Base-by-base conservation (phyloP, 1,140 invertebrate genomes). In the Platorchestia sp. region DNA sequence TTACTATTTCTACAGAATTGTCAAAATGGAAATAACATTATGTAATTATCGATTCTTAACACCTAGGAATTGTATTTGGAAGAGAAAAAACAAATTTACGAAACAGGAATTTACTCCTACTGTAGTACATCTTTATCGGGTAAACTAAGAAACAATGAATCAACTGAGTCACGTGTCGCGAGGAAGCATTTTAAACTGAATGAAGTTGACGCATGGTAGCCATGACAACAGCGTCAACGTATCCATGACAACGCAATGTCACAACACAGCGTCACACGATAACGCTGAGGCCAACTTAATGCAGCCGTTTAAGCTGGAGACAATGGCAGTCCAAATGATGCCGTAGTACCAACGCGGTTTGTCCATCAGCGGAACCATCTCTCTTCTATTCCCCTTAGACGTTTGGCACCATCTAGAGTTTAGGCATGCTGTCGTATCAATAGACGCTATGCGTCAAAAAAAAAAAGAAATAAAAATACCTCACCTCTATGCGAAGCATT, bases 301-400 rank as follows among this genome's bases (percentile, higher is more conserved):
- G 87, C 27, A 16, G 36, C 41, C 22, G 27, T 90, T 90, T 90
- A 90, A 90, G 44, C 87, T 19, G 5, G 87, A 90, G 87, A 90
- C 87, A 90, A 90, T 90, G 36, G 44, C 41, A 42, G 87, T 90
- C 87, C 44, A 90, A 90, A 90, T 43, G 87, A 90, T 90, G 7
- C 27, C 41, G 41, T 45, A 6, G 87, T 90, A 42, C 87, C 41
- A 90, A 0, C 27, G 87, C 27, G 41, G 7, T 41, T 75, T 14
- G 27, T 10, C 87, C 87, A 42, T 90, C 42, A 90, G 36, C 10
- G 41, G 44, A 3, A 19, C 14, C 87, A 90, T 90, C 87, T 45
- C 87, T 45, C 27, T 42, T 45, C 41, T 90, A 44, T 19, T 27
- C 44, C 19, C 87, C 41, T 90, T 41, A 22, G 44, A 90, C 22